Percentiles rank a stretch among this genome's conserved stretches.
Conservation (phyloP, 35 echinoderm and acorn worm genomes). For the Ophioderma brevispina region DNA sequence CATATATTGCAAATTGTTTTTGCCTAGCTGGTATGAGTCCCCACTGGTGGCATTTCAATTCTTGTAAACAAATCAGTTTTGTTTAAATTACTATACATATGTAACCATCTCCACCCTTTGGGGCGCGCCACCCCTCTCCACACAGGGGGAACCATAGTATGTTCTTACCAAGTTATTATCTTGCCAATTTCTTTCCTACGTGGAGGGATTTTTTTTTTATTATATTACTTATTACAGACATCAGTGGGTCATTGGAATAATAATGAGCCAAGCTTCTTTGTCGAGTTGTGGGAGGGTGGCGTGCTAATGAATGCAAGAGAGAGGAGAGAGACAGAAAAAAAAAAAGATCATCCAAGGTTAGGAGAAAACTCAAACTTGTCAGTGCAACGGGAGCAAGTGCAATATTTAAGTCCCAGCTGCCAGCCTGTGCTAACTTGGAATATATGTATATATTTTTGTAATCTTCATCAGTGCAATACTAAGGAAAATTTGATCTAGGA, state of each 20-base stretch:
- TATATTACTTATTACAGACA: neutral
- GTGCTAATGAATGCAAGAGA: slow-evolving; percentile 6
- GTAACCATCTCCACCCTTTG: neutral
- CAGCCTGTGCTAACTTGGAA: neutral
- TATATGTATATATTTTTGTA: slow-evolving; percentile 13
- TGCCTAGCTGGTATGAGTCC: too few species aligned
- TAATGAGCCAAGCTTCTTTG: slow-evolving; percentile 9
- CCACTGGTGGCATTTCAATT: too few species aligned
- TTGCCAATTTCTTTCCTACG: neutral
- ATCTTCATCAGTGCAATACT: slow-evolving; percentile 2
- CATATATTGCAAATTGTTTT: too few species aligned
- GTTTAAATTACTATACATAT: too few species aligned
- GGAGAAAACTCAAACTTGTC: neutral
- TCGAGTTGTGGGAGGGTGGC: slow-evolving; percentile 10
- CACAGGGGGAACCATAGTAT: neutral
- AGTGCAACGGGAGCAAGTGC: neutral
- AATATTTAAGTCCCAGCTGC: slow-evolving; percentile 2
- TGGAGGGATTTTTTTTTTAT: neutral
- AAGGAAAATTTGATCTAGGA: neutral
- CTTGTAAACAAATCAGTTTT: too few species aligned
- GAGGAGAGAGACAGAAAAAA: neutral
- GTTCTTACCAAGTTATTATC: neutral
- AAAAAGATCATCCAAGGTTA: slow-evolving; percentile 11
- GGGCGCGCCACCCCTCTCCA: neutral
- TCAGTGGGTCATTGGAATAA: slow-evolving; percentile 9